A percentile compares a stretch with the other conserved stretches of the same genome.
These are phyloP conservation scores for Maniola hyperantus DNA, from an alignment of 2,888 invertebrate genomes.

Conservation along the genomic window DNA sequence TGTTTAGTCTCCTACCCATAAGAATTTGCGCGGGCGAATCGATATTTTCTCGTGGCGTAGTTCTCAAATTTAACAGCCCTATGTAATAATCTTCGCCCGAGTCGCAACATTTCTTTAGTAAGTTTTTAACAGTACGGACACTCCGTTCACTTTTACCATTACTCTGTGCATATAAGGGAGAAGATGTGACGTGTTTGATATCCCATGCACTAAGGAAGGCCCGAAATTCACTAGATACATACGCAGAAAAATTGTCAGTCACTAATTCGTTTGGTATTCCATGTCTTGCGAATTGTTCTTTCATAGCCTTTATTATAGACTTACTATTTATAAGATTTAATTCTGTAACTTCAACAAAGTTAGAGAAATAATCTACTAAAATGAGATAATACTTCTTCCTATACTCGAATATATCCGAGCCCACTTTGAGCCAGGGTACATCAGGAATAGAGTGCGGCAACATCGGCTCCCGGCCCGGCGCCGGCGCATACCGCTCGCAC, in stretches of 20 bases:
- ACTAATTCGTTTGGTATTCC: constrained; percentile 39
- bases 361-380: constrained; percentile 39
- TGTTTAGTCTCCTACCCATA: constrained; percentile 37
- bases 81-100: constrained; percentile 32
- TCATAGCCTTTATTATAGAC: constrained; percentile 32
- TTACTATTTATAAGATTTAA: constrained; percentile 22
- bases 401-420: constrained; percentile 39
- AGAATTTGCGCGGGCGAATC: constrained; percentile 33
- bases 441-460: constrained; percentile 28
- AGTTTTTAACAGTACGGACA: constrained; percentile 34
- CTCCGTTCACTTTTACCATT: constrained; percentile 36
- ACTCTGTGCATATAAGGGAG: constrained; percentile 34
- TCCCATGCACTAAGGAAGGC: constrained; percentile 32
- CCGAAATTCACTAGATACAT: constrained; percentile 33
- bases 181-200: constrained; percentile 31
- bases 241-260: constrained; percentile 40
- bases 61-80: constrained; percentile 34
- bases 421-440: constrained; percentile 38
- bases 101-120: constrained; percentile 28
- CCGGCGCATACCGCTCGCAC: constrained; percentile 33
- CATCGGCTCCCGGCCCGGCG: constrained; percentile 38
- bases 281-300: constrained; percentile 37
- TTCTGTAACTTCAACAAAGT: constrained; percentile 35
- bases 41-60: constrained; percentile 27
- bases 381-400: constrained; percentile 37